phyloP scores from a whole-genome alignment of 2,797 vertebrate genomes.

The Chelon labrosus region DNA sequence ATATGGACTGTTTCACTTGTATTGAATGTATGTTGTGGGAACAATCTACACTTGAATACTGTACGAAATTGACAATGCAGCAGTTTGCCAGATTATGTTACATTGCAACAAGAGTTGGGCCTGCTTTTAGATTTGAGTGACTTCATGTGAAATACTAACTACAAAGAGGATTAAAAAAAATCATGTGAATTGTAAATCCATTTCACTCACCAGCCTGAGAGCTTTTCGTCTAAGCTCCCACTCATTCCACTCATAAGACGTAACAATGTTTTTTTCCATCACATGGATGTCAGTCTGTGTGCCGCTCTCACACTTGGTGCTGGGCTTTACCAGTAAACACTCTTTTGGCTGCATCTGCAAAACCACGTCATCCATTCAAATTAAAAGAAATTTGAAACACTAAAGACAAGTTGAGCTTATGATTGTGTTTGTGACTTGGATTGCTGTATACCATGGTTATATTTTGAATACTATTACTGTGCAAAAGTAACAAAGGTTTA shows the following conservation, averaged over 20 bases:
- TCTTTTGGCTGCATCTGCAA: slow-evolving; percentile 80
- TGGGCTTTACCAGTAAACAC: slow-evolving; percentile 73
- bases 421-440: background rate
- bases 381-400: too few relatives aligned
- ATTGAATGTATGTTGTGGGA: too few relatives aligned
- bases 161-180: too few relatives aligned
- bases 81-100: too few relatives aligned
- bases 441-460: background rate
- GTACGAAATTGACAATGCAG: too few relatives aligned
- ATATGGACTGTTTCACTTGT: too few relatives aligned
- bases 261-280: slow-evolving; percentile 87
- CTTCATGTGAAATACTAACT: too few relatives aligned
- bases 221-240: slow-evolving; percentile 95
- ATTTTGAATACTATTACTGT: background rate
- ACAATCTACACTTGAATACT: too few relatives aligned
- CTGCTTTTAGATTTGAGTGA: too few relatives aligned
- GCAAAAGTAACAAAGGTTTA: background rate
- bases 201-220: slow-evolving; percentile 90
- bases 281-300: slow-evolving; percentile 94
- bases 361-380: background rate
- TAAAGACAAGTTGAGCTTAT: background rate
- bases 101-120: too few relatives aligned
- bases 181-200: background rate
- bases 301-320: slow-evolving; percentile 82
- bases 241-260: slow-evolving; percentile 95